A percentile compares a stretch with the other conserved stretches of the same genome.
phyloP scores from a whole-genome alignment of 2,113 vertebrate genomes.

The Spea multiplicata region DNA sequence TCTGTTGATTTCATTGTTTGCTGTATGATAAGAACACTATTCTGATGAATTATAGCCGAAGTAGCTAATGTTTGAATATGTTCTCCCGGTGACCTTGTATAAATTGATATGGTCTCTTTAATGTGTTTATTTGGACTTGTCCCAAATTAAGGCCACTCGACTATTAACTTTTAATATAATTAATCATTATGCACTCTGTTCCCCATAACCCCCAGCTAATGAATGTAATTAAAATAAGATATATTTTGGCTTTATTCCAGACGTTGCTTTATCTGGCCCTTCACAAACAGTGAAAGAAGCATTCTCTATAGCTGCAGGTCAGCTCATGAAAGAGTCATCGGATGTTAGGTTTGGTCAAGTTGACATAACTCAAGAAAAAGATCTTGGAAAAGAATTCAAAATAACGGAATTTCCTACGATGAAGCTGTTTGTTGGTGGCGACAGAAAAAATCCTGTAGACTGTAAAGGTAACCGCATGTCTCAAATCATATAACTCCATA shows the following conservation, averaged over 20 bases:
- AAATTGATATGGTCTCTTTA: not conserved
- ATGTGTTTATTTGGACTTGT: no score
- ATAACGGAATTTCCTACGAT: slow-evolving; percentile 65
- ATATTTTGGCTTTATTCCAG: slow-evolving; percentile 59
- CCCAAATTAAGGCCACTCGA: no score
- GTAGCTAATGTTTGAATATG: not conserved
- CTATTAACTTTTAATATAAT: no score
- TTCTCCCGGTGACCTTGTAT: slow-evolving; percentile 4
- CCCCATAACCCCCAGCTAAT: no score
- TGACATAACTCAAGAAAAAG: slow-evolving; percentile 73
- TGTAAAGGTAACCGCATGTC: slow-evolving; percentile 73
- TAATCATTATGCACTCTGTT: no score
- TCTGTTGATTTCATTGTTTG: not conserved
- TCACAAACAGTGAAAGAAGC: slow-evolving; percentile 67
- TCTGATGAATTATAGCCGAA: not conserved
- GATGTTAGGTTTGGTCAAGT: slow-evolving; percentile 74
- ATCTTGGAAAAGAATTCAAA: slow-evolving; percentile 73
- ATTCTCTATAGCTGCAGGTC: slow-evolving; percentile 72
- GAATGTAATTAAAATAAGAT: not conserved
- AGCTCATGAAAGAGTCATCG: slow-evolving; percentile 72
- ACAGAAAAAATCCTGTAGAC: slow-evolving; percentile 69
- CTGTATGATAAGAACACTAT: not conserved
- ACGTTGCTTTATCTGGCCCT: slow-evolving; percentile 67
- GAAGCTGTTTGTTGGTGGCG: slow-evolving; percentile 79
- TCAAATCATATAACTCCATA: no score